Conservation (phyloP, 2,888 invertebrate genomes). For the Tridacna crocea region DNA sequence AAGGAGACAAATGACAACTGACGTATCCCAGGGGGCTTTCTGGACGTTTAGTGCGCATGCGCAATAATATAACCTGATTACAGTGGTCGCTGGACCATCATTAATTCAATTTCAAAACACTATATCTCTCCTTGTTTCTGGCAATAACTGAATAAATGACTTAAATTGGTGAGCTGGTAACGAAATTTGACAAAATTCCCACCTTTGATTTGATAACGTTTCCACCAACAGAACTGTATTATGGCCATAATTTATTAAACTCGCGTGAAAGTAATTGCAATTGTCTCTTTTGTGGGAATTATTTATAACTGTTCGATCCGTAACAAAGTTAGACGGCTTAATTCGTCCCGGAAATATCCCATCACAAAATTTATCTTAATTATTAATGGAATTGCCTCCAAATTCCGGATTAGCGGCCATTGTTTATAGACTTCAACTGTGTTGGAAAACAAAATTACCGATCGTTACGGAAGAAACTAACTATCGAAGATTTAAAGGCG, state of each 20-base stretch:
- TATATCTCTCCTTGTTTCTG: conserved; percentile 67
- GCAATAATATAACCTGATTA: conserved; percentile 70
- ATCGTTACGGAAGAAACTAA: conserved; percentile 49
- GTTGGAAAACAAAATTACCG: conserved; percentile 48
- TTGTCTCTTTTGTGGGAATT: conserved; percentile 75
- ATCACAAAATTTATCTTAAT: conserved; percentile 73
- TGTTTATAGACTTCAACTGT: conserved; percentile 55
- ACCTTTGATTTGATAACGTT: conserved; percentile 71
- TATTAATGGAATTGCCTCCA: conserved; percentile 65
- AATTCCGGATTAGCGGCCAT: conserved; percentile 48
- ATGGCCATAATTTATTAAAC: conserved; percentile 73
- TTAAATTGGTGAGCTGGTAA: conserved; percentile 72
- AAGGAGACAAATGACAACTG: conserved; percentile 67
- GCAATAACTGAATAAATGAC: conserved; percentile 74
- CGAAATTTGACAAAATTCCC: conserved; percentile 77
- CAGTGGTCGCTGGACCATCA: conserved; percentile 67
- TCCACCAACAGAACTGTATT: conserved; percentile 72
- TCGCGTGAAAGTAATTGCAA: conserved; percentile 76
- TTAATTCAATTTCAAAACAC: conserved; percentile 77
- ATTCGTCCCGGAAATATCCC: conserved; percentile 71
- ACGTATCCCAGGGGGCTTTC: conserved; percentile 65
- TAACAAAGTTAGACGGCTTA: conserved; percentile 73
- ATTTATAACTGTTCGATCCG: conserved; percentile 72
- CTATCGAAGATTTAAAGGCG: conserved; percentile 56
- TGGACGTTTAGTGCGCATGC: conserved; percentile 67